Evolutionary conservation across 2,888 invertebrate genomes (phyloP).

Genomic region (Brachyptera putata): DNA sequence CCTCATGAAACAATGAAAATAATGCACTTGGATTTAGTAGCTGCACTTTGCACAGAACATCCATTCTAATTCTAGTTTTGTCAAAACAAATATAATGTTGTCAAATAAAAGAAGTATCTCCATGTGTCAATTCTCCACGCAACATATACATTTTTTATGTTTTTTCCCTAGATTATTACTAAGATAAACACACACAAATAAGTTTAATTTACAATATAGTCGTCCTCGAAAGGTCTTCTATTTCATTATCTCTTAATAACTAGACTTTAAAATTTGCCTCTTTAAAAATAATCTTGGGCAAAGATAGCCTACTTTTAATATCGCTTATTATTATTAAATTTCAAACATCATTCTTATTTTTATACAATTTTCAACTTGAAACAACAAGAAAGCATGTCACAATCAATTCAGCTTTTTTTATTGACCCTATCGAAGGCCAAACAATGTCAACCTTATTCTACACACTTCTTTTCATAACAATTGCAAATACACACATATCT

Average conservation of each 20-base stretch:
- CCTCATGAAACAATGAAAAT: neutral
- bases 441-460: neutral
- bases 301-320: conserved; percentile 1
- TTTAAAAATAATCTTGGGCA: conserved; percentile 9
- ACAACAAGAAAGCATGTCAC: conserved; percentile 7
- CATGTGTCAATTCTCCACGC: no score
- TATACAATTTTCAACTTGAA: neutral
- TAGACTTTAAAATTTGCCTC: conserved; percentile 9
- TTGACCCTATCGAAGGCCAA: neutral
- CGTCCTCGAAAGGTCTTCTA: neutral
- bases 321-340: neutral
- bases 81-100: no score
- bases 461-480: neutral
- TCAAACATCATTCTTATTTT: neutral
- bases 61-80: no score
- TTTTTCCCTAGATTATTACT: no score
- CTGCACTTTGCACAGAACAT: no score
- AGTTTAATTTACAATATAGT: conserved; percentile 1
- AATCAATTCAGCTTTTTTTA: neutral
- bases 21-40: neutral
- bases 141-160: no score
- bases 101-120: no score
- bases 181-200: neutral
- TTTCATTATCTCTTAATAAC: neutral
- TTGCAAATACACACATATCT: no score